Evolutionary conservation across 2,888 invertebrate genomes (phyloP), one percentile per base, ranked within the genome.

Genomic region (Chrysina gloriosa): DNA sequence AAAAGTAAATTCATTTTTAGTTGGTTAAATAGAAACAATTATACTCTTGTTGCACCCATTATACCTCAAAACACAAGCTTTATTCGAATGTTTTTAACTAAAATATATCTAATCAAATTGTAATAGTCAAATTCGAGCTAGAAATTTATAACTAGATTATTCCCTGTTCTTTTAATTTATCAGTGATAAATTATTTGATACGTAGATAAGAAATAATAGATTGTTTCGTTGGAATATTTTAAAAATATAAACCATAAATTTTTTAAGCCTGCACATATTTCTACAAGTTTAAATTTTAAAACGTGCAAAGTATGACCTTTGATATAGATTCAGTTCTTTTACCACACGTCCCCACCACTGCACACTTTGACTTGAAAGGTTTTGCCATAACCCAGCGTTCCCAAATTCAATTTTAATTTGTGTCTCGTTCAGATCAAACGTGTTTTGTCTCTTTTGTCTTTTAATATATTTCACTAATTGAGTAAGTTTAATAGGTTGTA

Each of bases 301-400:
- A 36, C 36, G 0, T 11, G 2, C 1, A 19, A 45, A 45, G 2
- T 0, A 21, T 50, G 50, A 50, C 29, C 50, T 50, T 50, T 50
- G 50, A 29, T 27, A 50, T 29, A 29, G 50, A 50, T 27, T 14
- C 29, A n/a, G 11, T 16, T 50, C 4, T 50, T 27, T 29, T 50
- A 50, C 29, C 50, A 27, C 7, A 2, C 11, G 9, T 50, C 50
- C 50, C 50, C 50, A 50, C 50, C 7, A 50, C 14, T n/a, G 6
- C 47, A 19, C 19, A 9, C n/a, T 5, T 27, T 11, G 3, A 5
- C 11, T 11, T 16, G 25, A 5, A 29, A 50, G 29, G 16, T 50
- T 50, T 6, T 7, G 29, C 27, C 29, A 7, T 16, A 19, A 16
- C 7, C 3, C 45, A 19, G 16, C 27, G 29, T 50, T 50, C 29